These are phyloP conservation scores for Pyrocephalus nanus DNA, from an alignment of 2,797 vertebrate species.

Conservation along the genomic window DNA sequence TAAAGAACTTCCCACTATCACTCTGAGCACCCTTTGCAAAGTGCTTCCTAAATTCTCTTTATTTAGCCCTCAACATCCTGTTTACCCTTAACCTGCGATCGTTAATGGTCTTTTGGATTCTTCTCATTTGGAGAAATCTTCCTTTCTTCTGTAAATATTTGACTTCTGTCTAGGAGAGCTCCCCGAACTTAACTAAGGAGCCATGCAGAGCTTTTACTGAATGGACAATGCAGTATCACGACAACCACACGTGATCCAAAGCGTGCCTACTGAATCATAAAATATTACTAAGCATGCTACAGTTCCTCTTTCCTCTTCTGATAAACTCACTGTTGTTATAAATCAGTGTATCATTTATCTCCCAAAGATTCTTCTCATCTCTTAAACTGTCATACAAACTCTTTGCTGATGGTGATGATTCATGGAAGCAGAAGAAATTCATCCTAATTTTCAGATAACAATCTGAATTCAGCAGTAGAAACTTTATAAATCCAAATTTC, in stretches of 20 bases:
- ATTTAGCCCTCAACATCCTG: not conserved
- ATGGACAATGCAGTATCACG: not conserved
- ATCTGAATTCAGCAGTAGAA: not conserved
- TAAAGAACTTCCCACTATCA: not conserved
- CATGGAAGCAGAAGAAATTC: not conserved
- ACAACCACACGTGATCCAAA: fast-evolving
- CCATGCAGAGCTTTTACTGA: not conserved
- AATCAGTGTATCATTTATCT: not conserved
- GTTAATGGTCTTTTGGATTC: not conserved
- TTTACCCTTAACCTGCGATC: not conserved
- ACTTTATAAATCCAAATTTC: not conserved
- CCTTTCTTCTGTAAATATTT: not conserved
- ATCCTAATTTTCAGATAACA: not conserved
- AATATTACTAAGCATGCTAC: not conserved
- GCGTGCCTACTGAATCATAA: not conserved
- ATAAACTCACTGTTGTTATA: not conserved
- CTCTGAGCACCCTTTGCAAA: not conserved
- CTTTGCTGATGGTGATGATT: not conserved
- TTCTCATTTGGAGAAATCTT: not conserved
- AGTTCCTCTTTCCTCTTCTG: not conserved
- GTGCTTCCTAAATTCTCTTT: not conserved
- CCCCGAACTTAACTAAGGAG: not conserved
- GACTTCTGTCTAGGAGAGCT: not conserved
- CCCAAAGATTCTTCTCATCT: not conserved
- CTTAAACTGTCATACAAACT: not conserved